Evolutionary conservation across 2,113 vertebrate genomes (phyloP).

Genomic region (Sitta europaea): DNA sequence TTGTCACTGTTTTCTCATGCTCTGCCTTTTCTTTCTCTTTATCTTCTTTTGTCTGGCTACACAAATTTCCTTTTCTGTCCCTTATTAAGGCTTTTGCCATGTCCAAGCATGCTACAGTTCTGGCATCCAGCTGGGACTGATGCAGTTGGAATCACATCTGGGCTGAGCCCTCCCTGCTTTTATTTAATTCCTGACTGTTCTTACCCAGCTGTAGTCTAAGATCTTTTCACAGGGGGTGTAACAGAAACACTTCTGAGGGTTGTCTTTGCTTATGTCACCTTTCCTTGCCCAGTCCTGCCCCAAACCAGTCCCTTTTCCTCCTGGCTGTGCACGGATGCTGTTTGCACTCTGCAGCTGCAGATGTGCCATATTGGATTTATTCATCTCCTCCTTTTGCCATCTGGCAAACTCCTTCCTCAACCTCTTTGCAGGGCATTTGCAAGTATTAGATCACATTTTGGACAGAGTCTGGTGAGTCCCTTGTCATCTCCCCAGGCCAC

Average conservation of each 20-base stretch:
- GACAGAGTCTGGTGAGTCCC: not conserved
- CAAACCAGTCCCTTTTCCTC: not conserved
- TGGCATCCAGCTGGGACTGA: not conserved
- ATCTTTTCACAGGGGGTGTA: not conserved
- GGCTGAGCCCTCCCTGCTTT: not conserved
- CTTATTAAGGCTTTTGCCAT: not conserved
- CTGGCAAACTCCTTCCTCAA: not conserved
- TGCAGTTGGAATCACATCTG: not conserved
- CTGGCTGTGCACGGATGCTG: not conserved
- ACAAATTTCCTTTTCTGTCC: not conserved
- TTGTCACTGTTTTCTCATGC: not conserved
- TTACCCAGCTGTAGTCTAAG: not conserved
- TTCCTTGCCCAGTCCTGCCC: not conserved
- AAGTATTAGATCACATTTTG: not conserved
- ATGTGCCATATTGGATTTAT: not conserved
- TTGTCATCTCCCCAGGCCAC: not conserved
- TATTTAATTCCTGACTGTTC: not conserved
- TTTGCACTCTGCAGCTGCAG: not conserved
- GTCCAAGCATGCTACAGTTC: not conserved
- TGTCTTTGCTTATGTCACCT: not conserved
- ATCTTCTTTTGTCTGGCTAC: not conserved
- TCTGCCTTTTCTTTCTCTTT: not conserved
- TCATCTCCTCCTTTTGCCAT: not conserved
- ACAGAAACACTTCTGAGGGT: not conserved
- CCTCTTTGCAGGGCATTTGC: fast-evolving